Evolutionary conservation across 2,888 invertebrate genomes (phyloP).

Genomic region (Sinelater perroti): DNA sequence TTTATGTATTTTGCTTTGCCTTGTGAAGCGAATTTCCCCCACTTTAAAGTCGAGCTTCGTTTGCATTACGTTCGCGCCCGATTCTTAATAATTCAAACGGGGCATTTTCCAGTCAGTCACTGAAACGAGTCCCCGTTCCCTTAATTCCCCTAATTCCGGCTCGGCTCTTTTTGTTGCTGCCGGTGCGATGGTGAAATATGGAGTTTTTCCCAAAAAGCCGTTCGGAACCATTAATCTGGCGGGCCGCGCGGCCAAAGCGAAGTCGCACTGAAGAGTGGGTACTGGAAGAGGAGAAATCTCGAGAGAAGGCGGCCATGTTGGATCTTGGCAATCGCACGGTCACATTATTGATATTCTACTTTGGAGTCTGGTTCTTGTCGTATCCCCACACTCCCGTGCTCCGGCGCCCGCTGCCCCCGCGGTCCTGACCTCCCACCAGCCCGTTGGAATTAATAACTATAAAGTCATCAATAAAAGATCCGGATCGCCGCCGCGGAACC

Average conservation of each 20-base stretch:
- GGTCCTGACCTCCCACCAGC: constrained; percentile 37
- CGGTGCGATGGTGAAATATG: too few relatives aligned
- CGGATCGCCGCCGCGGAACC: too few relatives aligned
- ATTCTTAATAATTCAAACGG: too few relatives aligned
- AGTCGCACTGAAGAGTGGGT: constrained; percentile 26
- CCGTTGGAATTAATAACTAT: constrained; percentile 39
- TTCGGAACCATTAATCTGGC: constrained; percentile 5
- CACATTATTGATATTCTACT: constrained; percentile 62
- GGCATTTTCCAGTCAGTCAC: too few relatives aligned
- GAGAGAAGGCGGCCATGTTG: constrained; percentile 38
- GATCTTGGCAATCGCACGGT: constrained; percentile 57
- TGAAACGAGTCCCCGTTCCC: too few relatives aligned
- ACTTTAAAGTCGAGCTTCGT: too few relatives aligned
- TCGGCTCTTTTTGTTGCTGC: too few relatives aligned
- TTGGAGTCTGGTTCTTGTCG: constrained; percentile 59
- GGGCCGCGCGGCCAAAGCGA: constrained; percentile 11
- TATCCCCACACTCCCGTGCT: constrained; percentile 44
- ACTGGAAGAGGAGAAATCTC: constrained; percentile 32
- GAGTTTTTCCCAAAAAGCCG: neutral
- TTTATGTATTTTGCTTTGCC: too few relatives aligned
- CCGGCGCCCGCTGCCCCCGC: constrained; percentile 38
- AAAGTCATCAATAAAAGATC: constrained; percentile 37
- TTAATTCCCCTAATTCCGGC: too few relatives aligned
- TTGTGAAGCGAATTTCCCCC: too few relatives aligned
- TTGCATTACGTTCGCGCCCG: too few relatives aligned